Evolutionary conservation across 1,140 invertebrate species (phyloP).

Genomic region (Drosophila novamexicana): DNA sequence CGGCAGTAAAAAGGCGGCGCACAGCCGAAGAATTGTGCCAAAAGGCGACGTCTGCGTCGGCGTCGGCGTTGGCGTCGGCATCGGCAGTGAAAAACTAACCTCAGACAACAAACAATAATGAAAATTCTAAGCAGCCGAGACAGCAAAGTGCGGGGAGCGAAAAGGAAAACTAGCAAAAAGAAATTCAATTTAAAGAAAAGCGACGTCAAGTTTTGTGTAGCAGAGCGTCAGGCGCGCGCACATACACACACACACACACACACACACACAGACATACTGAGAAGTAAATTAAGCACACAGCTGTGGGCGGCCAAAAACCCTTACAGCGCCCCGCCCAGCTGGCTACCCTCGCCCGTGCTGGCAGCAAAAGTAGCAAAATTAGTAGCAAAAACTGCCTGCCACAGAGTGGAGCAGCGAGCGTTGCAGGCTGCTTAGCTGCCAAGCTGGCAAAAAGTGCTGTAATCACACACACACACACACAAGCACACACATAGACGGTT

Average conservation of each 20-base stretch:
- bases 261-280: background rate
- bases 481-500: background rate
- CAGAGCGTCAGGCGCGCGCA: slow-evolving; percentile 54
- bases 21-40: slow-evolving; percentile 70
- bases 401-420: slow-evolving; percentile 25
- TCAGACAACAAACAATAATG: slow-evolving; percentile 82
- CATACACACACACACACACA: slow-evolving; percentile 6
- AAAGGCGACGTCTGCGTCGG: slow-evolving; percentile 55
- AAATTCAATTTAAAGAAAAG: slow-evolving; percentile 81
- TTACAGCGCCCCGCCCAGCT: background rate
- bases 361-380: slow-evolving; percentile 66
- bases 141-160: background rate
- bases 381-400: slow-evolving; percentile 57
- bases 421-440: background rate
- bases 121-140: slow-evolving; percentile 73
- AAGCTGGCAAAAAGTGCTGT: slow-evolving; percentile 8
- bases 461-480: background rate
- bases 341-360: background rate
- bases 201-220: slow-evolving; percentile 48
- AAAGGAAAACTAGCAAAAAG: slow-evolving; percentile 71
- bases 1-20: slow-evolving; percentile 68
- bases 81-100: slow-evolving; percentile 80
- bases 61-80: slow-evolving; percentile 37
- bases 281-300: slow-evolving; percentile 62
- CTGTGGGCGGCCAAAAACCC: slow-evolving; percentile 9